Evolutionary conservation across 2,113 vertebrate species (phyloP), one percentile per base, ranked within the genome.

Genomic region (Toxotes jaculatrix): DNA sequence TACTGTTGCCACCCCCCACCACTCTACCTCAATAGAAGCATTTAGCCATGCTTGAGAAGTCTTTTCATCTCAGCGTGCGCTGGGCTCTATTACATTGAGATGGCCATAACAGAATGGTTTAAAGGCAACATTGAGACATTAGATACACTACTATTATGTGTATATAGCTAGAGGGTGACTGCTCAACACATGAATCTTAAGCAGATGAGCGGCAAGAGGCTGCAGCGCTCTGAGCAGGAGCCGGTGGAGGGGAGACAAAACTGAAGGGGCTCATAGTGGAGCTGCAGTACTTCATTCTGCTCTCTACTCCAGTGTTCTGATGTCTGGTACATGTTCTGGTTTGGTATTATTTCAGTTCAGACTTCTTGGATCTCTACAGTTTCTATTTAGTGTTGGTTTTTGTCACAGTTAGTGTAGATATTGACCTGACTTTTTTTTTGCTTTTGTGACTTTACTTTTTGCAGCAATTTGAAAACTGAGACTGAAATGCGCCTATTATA

Each of bases 31-130:
- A 89, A 90, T 86, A 86, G 80, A 92, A 83, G 83, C 80, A 75
- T 90, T 94, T 91, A 90, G 90, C 87, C 88, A 93, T 86, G 91
- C 93, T 90, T 89, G 88, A 93, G 90, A 93, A 90, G 89, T 87
- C 79, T 90, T 92, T 92, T 93, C 86, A 93, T 94, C 81, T 89
- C 83, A 49, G 77, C 36, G 66, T 77, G 67, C 71, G 89, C 74
- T 77, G 67, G 85, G 84, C 88, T 92, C 85, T 88, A 91, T 92
- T 88, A 88, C 79, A 87, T 43, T 85, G 64, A 87, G 85, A 89
- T 70, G 77, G 71, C 85, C 88, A 85, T 82, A 90, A 94, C 87
- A 84, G 76, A 86, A 85, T 75, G 79, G 79, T 88, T 87, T 91
- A 77, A 86, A 85, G 77, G 79, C 89, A 90, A 78, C 82, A 84